Evolutionary conservation across 2,888 invertebrate genomes (phyloP), one percentile per base, ranked within the genome.

Genomic region (Rotaria macrura): DNA sequence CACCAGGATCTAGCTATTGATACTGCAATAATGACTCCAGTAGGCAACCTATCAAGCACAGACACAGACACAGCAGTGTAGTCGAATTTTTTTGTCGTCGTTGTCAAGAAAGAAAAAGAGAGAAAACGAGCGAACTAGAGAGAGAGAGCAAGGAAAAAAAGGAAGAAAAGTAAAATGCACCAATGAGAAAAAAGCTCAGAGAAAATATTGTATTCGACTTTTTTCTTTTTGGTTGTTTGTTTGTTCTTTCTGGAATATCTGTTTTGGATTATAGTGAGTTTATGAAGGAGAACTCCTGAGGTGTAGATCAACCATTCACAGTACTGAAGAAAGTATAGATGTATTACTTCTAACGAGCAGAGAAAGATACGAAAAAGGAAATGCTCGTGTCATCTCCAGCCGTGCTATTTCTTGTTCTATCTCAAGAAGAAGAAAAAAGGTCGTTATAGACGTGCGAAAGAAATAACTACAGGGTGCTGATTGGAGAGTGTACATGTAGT

Each of bases 1-100:
- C 65, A 65, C 65, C 65, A 65, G 65, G 65, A 65, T 65, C 65
- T 65, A 65, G 65, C 65, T 65, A 65, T 65, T 65, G 65, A 65
- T 65, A 65, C 65, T 65, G 65, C 65, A 65, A 65, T 65, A 65
- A 65, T 65, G 65, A 65, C 65, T 65, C 65, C 65, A 65, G 65
- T 65, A 65, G 65, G 65, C 65, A 65, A 65, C 65, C 65, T 65
- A 65, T 65, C 65, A 65, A 65, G 65, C 65, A 65, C 65, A 65
- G 65, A 65, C 65, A 65, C 65, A 65, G 34, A 65, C 65, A 65
- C 65, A 65, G 65, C 65, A 65, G 65, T 65, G 65, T 65, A 65
- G 65, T 34, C 29, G 65, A 65, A 34, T 7, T 65, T 65, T 65
- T 65, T 65, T 65, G 65, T 65, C 65, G 65, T 65, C 14, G 65